phyloP scores from a whole-genome alignment of 2,888 invertebrate species.

The Volucella zonaria region DNA sequence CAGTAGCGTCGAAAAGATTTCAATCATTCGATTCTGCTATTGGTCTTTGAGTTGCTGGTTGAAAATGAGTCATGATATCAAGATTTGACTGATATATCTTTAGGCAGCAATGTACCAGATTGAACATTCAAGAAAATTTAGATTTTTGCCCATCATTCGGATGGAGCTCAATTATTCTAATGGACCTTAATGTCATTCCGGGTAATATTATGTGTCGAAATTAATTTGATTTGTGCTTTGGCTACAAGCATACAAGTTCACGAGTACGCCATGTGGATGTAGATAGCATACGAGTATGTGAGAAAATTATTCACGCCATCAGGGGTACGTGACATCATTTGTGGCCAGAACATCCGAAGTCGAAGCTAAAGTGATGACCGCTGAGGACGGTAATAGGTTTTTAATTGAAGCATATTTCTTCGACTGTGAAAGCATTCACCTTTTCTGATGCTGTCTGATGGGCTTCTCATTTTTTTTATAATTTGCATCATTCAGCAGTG shows the following conservation, averaged over 20 bases:
- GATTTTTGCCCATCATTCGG: slow-evolving; percentile 8
- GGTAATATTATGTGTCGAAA: slow-evolving; percentile 43
- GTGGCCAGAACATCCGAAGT: slow-evolving; percentile 3
- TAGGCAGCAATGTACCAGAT: neutral
- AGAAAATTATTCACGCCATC: slow-evolving; percentile 20
- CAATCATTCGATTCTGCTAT: neutral
- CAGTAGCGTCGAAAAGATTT: neutral
- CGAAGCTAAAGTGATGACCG: slow-evolving; percentile 9
- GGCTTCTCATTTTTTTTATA: slow-evolving; percentile 1
- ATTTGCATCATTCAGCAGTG: slow-evolving; percentile 57
- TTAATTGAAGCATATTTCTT: slow-evolving; percentile 41
- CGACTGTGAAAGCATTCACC: slow-evolving; percentile 25
- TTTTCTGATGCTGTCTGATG: slow-evolving; percentile 6
- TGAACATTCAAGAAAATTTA: neutral
- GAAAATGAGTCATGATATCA: too few relatives aligned
- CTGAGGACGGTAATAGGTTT: slow-evolving; percentile 35
- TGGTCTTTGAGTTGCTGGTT: too few relatives aligned
- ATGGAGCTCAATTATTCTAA: slow-evolving; percentile 45
- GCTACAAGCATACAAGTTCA: neutral
- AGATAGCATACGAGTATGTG: neutral
- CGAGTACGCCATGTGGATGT: neutral
- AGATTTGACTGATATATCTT: too few relatives aligned
- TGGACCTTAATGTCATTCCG: slow-evolving; percentile 50
- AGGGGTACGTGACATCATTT: slow-evolving; percentile 50
- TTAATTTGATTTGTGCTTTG: slow-evolving; percentile 48